Conservation (phyloP, 2,113 vertebrate species). For the Nothocercus nigrocapillus region DNA sequence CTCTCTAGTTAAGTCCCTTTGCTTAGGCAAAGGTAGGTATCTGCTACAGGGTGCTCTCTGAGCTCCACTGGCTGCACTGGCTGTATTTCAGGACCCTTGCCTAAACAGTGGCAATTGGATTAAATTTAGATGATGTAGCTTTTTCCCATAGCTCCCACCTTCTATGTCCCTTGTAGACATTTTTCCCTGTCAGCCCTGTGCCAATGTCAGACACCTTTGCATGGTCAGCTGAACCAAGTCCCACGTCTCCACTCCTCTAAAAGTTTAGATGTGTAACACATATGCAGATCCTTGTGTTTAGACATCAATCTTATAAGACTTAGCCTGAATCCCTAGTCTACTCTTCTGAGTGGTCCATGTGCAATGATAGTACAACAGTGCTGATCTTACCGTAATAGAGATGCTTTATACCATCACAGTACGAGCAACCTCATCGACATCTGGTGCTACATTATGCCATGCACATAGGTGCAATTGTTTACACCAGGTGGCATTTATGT, state of each 20-base stretch:
- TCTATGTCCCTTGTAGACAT: neutral
- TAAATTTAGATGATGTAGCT: neutral
- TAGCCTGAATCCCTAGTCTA: neutral
- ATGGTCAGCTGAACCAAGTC: neutral
- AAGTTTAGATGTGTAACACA: neutral
- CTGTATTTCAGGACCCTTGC: neutral
- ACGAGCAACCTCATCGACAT: neutral
- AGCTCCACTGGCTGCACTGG: neutral
- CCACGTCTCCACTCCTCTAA: neutral
- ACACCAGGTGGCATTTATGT: neutral
- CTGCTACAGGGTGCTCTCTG: neutral
- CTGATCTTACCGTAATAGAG: neutral
- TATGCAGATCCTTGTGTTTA: neutral
- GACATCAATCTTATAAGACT: neutral
- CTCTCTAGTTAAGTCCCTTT: neutral
- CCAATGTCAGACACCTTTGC: neutral
- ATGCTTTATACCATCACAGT: neutral
- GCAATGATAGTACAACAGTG: neutral
- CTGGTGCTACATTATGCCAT: neutral
- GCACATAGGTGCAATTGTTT: neutral
- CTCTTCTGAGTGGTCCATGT: neutral
- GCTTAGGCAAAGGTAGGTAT: neutral
- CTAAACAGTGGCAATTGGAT: neutral
- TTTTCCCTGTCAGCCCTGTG: neutral
- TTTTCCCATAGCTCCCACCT: accelerated